These are phyloP conservation scores for Phragmatobia fuliginosa DNA, from an alignment of 2,888 invertebrate genomes.

Conservation along the genomic window DNA sequence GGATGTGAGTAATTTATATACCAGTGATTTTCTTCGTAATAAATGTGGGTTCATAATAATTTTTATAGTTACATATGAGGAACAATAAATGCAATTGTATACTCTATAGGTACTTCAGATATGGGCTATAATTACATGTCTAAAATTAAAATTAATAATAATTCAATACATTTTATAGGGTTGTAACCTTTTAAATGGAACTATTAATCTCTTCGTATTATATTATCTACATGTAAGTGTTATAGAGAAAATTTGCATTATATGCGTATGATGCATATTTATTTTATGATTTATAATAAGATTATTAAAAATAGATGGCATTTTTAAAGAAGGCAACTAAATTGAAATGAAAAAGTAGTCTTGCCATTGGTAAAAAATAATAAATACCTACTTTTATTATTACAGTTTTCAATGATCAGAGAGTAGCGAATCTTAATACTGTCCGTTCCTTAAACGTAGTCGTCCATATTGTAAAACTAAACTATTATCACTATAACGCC, in stretches of 20 bases:
- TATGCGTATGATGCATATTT: too few relatives aligned
- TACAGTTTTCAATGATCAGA: background rate
- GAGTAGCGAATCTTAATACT: background rate
- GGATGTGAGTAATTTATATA: background rate
- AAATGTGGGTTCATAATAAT: background rate
- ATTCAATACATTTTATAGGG: background rate
- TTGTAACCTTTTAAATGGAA: background rate
- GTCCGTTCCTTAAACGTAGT: background rate
- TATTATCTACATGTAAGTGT: background rate
- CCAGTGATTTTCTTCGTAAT: background rate
- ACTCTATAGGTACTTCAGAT: background rate
- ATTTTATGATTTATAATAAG: too few relatives aligned
- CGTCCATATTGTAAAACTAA: background rate
- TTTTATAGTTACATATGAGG: background rate
- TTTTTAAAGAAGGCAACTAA: background rate
- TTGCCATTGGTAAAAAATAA: background rate
- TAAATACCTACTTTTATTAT: background rate
- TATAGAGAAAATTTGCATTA: background rate
- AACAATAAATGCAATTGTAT: background rate
- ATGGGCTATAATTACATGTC: background rate
- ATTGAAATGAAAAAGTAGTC: background rate
- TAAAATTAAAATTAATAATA: background rate
- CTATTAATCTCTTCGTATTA: background rate
- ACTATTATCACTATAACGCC: background rate
- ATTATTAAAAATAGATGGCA: background rate